Conservation (phyloP, 2,888 invertebrate species). For the Rhamnusium bicolor region DNA sequence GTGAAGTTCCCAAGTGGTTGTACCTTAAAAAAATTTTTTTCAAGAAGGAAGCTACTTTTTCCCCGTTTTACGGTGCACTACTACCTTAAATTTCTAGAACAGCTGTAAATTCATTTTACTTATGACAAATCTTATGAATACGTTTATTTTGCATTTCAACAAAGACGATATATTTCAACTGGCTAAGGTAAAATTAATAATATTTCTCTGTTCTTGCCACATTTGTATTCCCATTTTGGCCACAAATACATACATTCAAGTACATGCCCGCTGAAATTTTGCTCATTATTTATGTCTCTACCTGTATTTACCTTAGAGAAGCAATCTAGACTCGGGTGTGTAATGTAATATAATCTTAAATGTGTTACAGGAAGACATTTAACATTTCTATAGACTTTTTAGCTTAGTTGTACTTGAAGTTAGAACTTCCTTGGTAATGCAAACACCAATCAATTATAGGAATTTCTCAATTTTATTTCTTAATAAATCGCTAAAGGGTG, state of each 20-base stretch:
- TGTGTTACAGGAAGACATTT: background rate
- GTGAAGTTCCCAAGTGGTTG: no score
- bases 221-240: slow-evolving; percentile 4
- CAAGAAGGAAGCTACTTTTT: no score
- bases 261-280: background rate
- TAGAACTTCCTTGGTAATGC: background rate
- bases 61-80: no score
- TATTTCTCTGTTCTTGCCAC: background rate
- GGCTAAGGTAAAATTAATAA: background rate
- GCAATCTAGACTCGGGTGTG: background rate
- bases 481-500: no score
- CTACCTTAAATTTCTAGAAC: background rate
- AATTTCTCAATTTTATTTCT: no score
- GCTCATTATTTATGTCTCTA: slow-evolving; percentile 11
- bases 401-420: background rate
- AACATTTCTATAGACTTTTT: slow-evolving; percentile 6
- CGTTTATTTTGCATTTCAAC: background rate
- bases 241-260: slow-evolving; percentile 1
- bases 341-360: slow-evolving; percentile 4
- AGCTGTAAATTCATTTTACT: background rate
- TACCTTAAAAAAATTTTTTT: no score
- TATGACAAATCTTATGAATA: background rate
- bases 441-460: background rate
- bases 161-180: background rate
- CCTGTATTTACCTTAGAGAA: slow-evolving; percentile 10